Conservation (phyloP, 1,140 invertebrate species). For the Bombus picipes region DNA sequence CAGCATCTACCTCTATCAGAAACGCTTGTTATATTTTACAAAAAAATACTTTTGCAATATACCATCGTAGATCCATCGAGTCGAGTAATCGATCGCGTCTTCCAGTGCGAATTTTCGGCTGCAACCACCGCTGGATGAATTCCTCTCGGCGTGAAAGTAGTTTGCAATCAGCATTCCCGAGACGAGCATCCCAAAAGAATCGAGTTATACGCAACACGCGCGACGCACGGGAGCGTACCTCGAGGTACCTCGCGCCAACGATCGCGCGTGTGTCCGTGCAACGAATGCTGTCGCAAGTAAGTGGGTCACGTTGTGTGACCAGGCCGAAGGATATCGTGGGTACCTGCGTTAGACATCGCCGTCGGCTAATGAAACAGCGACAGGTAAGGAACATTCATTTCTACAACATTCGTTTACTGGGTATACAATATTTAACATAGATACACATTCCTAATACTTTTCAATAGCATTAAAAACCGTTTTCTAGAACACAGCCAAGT, state of each 20-base stretch:
- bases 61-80: not conserved
- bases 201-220: conserved; percentile 22
- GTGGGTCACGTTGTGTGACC: conserved; percentile 48
- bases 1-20: no score
- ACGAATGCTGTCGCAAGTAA: conserved; percentile 32
- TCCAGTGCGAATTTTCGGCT: conserved; percentile 1
- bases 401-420: not conserved
- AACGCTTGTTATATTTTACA: not conserved
- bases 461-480: no score
- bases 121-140: conserved; percentile 19
- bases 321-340: conserved; percentile 17
- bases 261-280: conserved; percentile 16
- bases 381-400: not conserved
- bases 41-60: not conserved
- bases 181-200: conserved; percentile 43
- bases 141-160: conserved; percentile 43
- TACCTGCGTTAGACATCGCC: conserved; percentile 21
- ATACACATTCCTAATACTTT: no score
- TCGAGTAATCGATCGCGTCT: not conserved
- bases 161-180: conserved; percentile 41
- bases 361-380: conserved; percentile 15
- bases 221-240: conserved; percentile 5
- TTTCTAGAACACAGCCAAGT: no score
- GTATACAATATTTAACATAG: no score
- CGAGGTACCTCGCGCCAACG: conserved; percentile 7